phyloP scores from a whole-genome alignment of 2,888 invertebrate genomes.

The Eudasyphora cyanicolor region DNA sequence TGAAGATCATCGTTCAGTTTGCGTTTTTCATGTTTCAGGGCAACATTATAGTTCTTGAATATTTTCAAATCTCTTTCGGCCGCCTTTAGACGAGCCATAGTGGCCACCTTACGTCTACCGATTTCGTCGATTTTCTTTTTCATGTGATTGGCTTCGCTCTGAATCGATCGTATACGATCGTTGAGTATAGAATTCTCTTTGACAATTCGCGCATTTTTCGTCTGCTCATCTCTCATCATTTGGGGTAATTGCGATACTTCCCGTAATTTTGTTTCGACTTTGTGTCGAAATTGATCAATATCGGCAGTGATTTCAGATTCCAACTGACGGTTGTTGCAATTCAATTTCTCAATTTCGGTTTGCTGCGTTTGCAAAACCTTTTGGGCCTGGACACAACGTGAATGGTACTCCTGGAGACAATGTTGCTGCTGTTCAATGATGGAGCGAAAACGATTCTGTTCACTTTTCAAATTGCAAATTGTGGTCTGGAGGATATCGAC shows the following conservation, averaged over 20 bases:
- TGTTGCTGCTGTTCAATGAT: slow-evolving; percentile 77
- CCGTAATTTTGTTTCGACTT: slow-evolving; percentile 75
- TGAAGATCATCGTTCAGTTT: slow-evolving; percentile 73
- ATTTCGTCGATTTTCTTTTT: slow-evolving; percentile 76
- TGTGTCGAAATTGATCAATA: slow-evolving; percentile 74
- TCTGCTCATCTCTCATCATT: slow-evolving; percentile 74
- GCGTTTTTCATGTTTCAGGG: slow-evolving; percentile 75
- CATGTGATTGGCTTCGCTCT: slow-evolving; percentile 71
- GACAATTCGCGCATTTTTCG: slow-evolving; percentile 72
- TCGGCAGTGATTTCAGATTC: slow-evolving; percentile 75
- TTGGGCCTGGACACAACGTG: slow-evolving; percentile 76
- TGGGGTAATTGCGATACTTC: slow-evolving; percentile 75
- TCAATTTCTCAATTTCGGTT: slow-evolving; percentile 75
- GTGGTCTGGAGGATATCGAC: slow-evolving; percentile 70
- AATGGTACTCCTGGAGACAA: slow-evolving; percentile 74
- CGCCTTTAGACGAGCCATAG: slow-evolving; percentile 72
- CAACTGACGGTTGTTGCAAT: slow-evolving; percentile 74
- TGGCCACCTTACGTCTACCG: slow-evolving; percentile 71
- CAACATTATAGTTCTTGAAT: slow-evolving; percentile 75
- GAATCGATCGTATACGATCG: slow-evolving; percentile 72
- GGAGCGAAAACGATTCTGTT: slow-evolving; percentile 75
- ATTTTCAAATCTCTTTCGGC: slow-evolving; percentile 76
- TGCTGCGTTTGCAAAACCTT: slow-evolving; percentile 78
- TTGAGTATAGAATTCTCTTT: slow-evolving; percentile 74
- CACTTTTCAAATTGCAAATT: slow-evolving; percentile 72